Percentiles rank a stretch among this genome's conserved stretches.
Evolutionary conservation across 2,113 vertebrate genomes (phyloP).

Genomic region (Ascaphus truei): DNA sequence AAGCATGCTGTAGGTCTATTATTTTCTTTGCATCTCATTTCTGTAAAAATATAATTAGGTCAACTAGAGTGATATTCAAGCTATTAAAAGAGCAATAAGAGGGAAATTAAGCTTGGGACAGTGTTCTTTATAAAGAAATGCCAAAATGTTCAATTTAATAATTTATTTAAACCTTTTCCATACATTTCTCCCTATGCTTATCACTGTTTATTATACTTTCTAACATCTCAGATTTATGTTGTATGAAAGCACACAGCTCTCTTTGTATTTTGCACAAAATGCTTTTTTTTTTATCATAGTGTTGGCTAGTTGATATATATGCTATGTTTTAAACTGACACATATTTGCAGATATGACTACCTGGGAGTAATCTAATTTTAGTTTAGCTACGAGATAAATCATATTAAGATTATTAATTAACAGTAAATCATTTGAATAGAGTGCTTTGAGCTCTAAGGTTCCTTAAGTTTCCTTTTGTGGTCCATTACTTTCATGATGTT

Average conservation of each 20-base stretch:
- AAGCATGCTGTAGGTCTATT: too few relatives aligned
- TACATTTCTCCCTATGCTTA: too few relatives aligned
- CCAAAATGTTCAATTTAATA: too few relatives aligned
- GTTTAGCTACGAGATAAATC: slow-evolving; percentile 23
- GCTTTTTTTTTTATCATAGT: background rate
- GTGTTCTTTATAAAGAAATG: too few relatives aligned
- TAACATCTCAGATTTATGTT: too few relatives aligned
- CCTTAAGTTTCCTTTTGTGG: slow-evolving; percentile 27
- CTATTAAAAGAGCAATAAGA: too few relatives aligned
- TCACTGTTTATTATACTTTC: too few relatives aligned
- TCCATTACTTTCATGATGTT: slow-evolving; percentile 29
- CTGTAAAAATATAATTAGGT: too few relatives aligned
- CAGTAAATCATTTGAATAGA: slow-evolving; percentile 25
- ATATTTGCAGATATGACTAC: slow-evolving; percentile 27
- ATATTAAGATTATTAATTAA: slow-evolving; percentile 32
- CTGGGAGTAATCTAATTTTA: slow-evolving; percentile 30
- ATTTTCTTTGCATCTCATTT: too few relatives aligned
- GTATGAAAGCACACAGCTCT: background rate
- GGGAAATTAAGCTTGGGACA: too few relatives aligned
- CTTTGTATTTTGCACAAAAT: background rate
- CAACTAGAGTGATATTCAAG: too few relatives aligned
- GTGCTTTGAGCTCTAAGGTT: slow-evolving; percentile 1
- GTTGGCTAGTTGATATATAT: slow-evolving; percentile 16
- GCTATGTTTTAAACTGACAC: slow-evolving; percentile 17
- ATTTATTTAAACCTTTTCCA: too few relatives aligned